Conservation (phyloP, 2,888 invertebrate species). For the Yponomeuta sedellus region DNA sequence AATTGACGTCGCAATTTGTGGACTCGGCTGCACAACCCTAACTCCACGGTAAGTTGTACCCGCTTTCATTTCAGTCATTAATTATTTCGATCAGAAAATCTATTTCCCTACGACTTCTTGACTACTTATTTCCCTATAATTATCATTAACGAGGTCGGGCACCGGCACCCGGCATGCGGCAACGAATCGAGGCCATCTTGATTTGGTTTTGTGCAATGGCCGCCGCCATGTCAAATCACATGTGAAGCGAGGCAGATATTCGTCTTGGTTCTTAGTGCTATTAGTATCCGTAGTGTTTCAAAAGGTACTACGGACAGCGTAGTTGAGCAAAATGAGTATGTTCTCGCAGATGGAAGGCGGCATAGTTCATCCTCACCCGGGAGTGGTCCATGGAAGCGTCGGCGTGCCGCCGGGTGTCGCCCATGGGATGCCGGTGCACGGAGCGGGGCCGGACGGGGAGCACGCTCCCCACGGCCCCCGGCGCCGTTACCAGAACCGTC, state of each 20-base stretch:
- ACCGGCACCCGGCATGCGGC: neutral
- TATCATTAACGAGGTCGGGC: neutral
- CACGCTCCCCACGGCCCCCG: conserved; percentile 53
- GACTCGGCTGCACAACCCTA: too few species aligned
- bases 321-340: conserved; percentile 14
- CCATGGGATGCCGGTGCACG: conserved; percentile 60
- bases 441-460: conserved; percentile 62
- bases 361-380: conserved; percentile 56
- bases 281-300: neutral
- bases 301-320: neutral
- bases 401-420: conserved; percentile 55
- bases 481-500: conserved; percentile 62
- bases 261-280: too few species aligned
- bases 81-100: neutral
- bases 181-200: conserved; percentile 39
- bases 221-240: conserved; percentile 45
- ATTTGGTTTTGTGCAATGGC: conserved; percentile 29
- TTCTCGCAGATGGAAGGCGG: conserved; percentile 58
- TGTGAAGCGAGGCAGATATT: conserved; percentile 17
- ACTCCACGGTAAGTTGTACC: too few species aligned
- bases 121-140: too few species aligned
- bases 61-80: too few species aligned
- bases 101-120: neutral
- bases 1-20: too few species aligned
- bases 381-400: conserved; percentile 44